Base-by-base conservation (phyloP, 2,888 invertebrate species). In the Spilarctia lutea region DNA sequence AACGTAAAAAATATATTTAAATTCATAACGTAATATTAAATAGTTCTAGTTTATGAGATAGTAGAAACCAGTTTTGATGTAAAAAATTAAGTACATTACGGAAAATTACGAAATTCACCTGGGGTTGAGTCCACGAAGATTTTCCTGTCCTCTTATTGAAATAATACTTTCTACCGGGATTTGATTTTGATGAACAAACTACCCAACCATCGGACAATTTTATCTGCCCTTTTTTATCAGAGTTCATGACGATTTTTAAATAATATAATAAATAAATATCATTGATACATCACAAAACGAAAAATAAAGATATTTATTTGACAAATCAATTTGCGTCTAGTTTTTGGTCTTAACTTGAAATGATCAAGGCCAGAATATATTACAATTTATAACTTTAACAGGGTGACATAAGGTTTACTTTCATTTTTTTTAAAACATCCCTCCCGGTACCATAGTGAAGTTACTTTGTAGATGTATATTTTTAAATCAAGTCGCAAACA, bases 121-220 rank as follows among this genome's bases (percentile, higher is more conserved):
- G 91, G 74, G 96, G 95, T 89, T 92, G 88, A 52, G 92, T 92
- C 96, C 96, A 96, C 78, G 93, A 94, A 77, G 96, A 95, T 87
- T 92, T 94, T 79, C 95, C 95, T 72, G 94, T 95, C 90, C 91
- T 94, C 83, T 88, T 94, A 83, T 96, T 94, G 84, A 95, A 96
- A 90, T 92, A 96, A 89, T 95, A 96, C 83, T 92, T 93, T 85
- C 94, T 92, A 13, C 94, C 94, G 33, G 93, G 93, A 81, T 88
- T 94, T 42, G 95, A 94, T 86, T 94, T 96, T 8, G 96, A 96
- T 63, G 90, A 87, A 85, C 95, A 95, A 75, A 92, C 88, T 52
- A 94, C 90, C 96, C 96, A 96, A 76, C 95, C 95, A 75, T 93
- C 93, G 90, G 97, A 96, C 79, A 94, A 81, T 89, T 96, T 86